Conservation (phyloP, 2,888 invertebrate genomes). For the Plutella xylostella region DNA sequence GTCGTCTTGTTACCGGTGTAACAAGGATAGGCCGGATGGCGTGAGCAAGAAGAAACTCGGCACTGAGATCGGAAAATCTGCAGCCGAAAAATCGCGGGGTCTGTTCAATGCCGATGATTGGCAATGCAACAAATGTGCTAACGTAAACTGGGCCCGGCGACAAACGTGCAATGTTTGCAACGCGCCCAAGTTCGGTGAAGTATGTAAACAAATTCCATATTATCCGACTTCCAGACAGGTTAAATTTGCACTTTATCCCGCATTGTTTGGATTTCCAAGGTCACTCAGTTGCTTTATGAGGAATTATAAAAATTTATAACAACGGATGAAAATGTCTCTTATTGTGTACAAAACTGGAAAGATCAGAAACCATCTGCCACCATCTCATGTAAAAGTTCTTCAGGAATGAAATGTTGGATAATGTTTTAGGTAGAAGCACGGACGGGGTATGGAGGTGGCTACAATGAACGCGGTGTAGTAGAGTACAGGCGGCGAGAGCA, state of each 20-base stretch:
- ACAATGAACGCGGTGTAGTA: conserved; percentile 95
- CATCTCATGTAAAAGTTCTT: too few relatives aligned
- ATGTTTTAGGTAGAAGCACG: conserved; percentile 74
- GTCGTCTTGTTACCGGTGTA: conserved; percentile 92
- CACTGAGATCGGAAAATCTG: conserved; percentile 97
- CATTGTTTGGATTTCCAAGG: too few relatives aligned
- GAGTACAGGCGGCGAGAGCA: conserved; percentile 92
- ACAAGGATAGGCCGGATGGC: conserved; percentile 72
- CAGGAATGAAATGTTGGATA: too few relatives aligned
- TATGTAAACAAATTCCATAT: too few relatives aligned
- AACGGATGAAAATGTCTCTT: too few relatives aligned
- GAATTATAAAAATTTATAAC: too few relatives aligned
- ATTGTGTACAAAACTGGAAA: too few relatives aligned
- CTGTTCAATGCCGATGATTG: conserved; percentile 97
- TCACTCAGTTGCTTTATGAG: too few relatives aligned
- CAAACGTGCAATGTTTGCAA: conserved; percentile 98
- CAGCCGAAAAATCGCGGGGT: conserved; percentile 98
- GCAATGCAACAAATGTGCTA: conserved; percentile 99
- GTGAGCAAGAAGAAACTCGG: conserved; percentile 80
- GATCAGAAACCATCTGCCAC: too few relatives aligned
- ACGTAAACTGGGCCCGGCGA: conserved; percentile 98
- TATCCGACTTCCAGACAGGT: too few relatives aligned
- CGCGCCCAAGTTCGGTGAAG: conserved; percentile 96
- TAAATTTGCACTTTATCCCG: too few relatives aligned
- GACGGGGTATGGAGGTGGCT: conserved; percentile 88